Percentiles rank a stretch among this genome's conserved stretches.
Evolutionary conservation across 2,113 vertebrate species (phyloP).

Genomic region (Octodon degus): DNA sequence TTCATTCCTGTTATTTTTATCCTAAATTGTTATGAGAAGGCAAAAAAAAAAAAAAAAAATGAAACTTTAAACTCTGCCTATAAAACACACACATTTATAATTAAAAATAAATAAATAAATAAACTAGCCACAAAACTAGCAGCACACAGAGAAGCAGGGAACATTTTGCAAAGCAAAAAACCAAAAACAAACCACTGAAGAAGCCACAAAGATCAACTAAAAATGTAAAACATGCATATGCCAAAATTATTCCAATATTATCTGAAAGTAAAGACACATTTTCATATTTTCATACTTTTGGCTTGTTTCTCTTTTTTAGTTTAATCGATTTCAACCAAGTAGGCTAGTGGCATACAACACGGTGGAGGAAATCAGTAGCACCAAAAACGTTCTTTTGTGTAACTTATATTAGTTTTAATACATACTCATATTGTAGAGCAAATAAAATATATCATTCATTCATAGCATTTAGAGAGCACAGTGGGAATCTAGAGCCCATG

Average conservation of each 20-base stretch:
- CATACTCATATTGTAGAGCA: neutral
- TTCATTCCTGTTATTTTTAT: neutral
- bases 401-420: neutral
- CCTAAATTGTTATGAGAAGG: neutral
- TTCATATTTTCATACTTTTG: neutral
- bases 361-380: neutral
- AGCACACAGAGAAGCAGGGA: neutral
- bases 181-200: slow-evolving; percentile 8
- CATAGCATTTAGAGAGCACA: neutral
- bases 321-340: neutral
- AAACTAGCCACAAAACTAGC: neutral
- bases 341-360: neutral
- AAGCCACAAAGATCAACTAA: neutral
- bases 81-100: neutral
- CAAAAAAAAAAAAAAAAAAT: neutral
- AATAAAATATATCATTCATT: neutral
- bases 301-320: neutral
- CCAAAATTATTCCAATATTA: neutral
- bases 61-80: neutral
- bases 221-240: neutral
- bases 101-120: neutral
- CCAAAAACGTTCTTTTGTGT: neutral
- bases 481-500: neutral
- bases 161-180: slow-evolving; percentile 41
- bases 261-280: neutral